Evolutionary conservation across 2,797 vertebrate genomes (phyloP).

Genomic region (Cossypha niveicapilla): DNA sequence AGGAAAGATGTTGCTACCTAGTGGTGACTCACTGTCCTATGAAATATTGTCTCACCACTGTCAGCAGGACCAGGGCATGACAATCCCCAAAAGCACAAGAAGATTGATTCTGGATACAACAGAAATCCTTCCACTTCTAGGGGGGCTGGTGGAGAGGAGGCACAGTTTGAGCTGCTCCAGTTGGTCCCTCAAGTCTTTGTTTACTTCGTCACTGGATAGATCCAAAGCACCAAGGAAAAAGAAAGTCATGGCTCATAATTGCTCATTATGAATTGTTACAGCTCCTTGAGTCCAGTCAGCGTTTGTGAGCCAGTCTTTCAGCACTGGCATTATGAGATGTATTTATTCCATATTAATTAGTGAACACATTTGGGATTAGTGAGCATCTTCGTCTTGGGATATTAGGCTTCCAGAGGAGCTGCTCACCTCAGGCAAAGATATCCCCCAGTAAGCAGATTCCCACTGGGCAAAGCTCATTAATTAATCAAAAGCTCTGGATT

Average conservation of each 20-base stretch:
- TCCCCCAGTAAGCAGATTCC: constrained; percentile 26
- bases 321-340: neutral
- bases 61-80: neutral
- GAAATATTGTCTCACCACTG: neutral
- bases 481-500: constrained; percentile 63
- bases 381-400: constrained; percentile 3
- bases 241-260: neutral
- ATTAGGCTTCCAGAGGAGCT: constrained; percentile 21
- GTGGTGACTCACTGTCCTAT: neutral
- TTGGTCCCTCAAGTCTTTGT: neutral
- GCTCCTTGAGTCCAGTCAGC: constrained; percentile 1
- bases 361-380: neutral
- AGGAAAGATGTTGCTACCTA: neutral
- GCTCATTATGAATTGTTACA: neutral
- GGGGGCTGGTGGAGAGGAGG: neutral
- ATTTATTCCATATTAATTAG: constrained; percentile 38
- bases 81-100: neutral
- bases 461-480: constrained; percentile 59
- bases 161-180: neutral
- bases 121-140: neutral
- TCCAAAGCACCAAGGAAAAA: neutral
- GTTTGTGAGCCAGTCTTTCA: neutral
- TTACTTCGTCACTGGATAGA: neutral
- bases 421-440: constrained; percentile 28
- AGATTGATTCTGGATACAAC: neutral